Conservation (phyloP, 2,113 vertebrate genomes). For the Ammodytes marinus region DNA sequence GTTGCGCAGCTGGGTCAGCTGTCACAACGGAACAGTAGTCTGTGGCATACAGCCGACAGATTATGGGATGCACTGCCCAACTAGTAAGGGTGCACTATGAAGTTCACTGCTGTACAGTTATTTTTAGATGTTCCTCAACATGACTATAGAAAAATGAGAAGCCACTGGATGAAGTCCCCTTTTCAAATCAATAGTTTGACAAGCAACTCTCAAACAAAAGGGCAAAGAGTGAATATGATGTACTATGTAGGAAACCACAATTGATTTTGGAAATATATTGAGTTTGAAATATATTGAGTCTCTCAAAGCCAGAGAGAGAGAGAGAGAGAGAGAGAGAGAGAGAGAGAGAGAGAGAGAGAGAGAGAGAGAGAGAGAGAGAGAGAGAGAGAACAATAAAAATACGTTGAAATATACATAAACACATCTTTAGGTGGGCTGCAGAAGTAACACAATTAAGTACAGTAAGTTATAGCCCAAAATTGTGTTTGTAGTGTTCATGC, state of each 20-base stretch:
- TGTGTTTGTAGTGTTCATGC: conserved; percentile 15
- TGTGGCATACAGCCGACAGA: background rate
- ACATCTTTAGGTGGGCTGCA: background rate
- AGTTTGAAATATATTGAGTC: background rate
- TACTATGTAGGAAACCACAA: background rate
- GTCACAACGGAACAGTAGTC: background rate
- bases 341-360: too few species aligned
- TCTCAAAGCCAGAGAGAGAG: background rate
- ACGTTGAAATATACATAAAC: background rate
- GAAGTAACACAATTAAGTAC: background rate
- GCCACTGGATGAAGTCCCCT: background rate
- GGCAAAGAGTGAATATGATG: background rate
- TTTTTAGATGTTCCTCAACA: conserved; percentile 1
- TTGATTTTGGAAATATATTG: background rate
- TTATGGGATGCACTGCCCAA: background rate
- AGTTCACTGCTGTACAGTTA: background rate
- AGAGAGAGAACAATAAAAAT: background rate
- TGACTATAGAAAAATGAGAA: background rate
- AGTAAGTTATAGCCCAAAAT: background rate
- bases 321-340: background rate
- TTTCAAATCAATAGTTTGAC: background rate
- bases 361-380: too few species aligned
- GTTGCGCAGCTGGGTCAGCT: conserved; percentile 22
- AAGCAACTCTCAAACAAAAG: conserved; percentile 1
- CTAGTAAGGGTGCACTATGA: background rate